These are phyloP conservation scores for Nebria brevicollis DNA, from an alignment of 2,888 invertebrate species.

Conservation along the genomic window DNA sequence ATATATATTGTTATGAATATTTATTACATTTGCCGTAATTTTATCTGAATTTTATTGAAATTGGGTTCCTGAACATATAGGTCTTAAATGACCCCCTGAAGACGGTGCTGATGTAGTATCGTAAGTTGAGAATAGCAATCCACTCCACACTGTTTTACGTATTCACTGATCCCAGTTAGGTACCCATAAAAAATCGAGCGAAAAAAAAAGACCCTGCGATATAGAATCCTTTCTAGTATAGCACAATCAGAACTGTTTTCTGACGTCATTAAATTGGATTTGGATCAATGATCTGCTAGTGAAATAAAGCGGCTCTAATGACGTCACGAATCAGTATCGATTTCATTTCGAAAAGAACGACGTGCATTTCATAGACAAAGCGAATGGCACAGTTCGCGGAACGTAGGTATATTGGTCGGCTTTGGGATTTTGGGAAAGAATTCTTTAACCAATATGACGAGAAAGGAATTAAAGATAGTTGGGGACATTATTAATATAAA, in stretches of 20 bases:
- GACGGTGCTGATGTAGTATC: background rate
- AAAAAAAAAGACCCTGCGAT: background rate
- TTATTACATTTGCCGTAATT: background rate
- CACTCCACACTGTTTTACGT: constrained; percentile 1
- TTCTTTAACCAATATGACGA: background rate
- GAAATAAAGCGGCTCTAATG: background rate
- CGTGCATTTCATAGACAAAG: background rate
- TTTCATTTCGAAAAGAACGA: background rate
- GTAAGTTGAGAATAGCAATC: background rate
- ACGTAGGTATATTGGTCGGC: background rate
- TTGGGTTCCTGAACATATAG: background rate
- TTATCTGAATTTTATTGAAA: background rate
- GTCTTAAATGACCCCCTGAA: background rate
- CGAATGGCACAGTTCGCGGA: background rate
- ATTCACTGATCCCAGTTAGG: background rate
- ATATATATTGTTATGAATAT: too few species aligned
- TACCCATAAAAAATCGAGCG: background rate
- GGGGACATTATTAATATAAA: background rate
- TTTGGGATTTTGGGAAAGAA: background rate
- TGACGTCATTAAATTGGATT: constrained; percentile 1
- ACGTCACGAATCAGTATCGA: constrained; percentile 1
- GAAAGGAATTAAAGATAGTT: background rate
- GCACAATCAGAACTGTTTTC: background rate
- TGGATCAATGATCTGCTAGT: background rate
- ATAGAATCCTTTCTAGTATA: background rate